Conservation (phyloP, 2,888 invertebrate species). For the Hybos culiciformis region DNA sequence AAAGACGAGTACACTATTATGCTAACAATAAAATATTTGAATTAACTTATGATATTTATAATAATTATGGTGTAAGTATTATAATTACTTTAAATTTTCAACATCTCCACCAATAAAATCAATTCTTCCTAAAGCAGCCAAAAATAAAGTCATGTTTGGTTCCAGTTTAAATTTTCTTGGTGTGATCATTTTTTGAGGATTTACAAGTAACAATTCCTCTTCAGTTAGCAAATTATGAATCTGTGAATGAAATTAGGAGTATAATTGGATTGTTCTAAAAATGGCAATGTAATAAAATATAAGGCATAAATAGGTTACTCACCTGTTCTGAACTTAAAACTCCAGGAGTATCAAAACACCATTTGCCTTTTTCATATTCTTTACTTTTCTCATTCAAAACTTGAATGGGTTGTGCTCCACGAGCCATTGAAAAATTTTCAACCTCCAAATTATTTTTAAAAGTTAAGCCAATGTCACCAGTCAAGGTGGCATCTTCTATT, state of each 20-base stretch:
- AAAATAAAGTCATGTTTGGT: slow-evolving; percentile 55
- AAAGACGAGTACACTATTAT: slow-evolving; percentile 69
- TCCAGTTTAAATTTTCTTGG: slow-evolving; percentile 64
- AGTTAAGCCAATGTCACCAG: slow-evolving; percentile 46
- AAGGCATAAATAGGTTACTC: not conserved
- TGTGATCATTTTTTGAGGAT: slow-evolving; percentile 54
- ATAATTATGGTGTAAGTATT: slow-evolving; percentile 44
- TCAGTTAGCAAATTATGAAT: slow-evolving; percentile 69
- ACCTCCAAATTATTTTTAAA: slow-evolving; percentile 2
- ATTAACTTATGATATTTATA: not conserved
- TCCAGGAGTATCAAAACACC: slow-evolving; percentile 94
- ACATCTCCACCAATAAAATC: slow-evolving; percentile 49
- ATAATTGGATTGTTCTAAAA: not conserved
- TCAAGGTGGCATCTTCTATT: slow-evolving; percentile 44
- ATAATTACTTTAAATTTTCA: slow-evolving; percentile 28
- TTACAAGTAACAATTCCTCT: slow-evolving; percentile 60
- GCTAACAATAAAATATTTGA: slow-evolving; percentile 34
- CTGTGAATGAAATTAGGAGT: slow-evolving; percentile 16
- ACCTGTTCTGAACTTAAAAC: slow-evolving; percentile 72
- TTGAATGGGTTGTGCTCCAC: slow-evolving; percentile 25
- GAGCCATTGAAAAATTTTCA: slow-evolving; percentile 33
- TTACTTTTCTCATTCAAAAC: slow-evolving; percentile 44
- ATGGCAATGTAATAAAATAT: not conserved
- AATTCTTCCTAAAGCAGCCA: slow-evolving; percentile 79
- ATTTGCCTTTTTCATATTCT: slow-evolving; percentile 51